Evolutionary conservation across 2,797 vertebrate species (phyloP).

Genomic region (Thunnus albacares): DNA sequence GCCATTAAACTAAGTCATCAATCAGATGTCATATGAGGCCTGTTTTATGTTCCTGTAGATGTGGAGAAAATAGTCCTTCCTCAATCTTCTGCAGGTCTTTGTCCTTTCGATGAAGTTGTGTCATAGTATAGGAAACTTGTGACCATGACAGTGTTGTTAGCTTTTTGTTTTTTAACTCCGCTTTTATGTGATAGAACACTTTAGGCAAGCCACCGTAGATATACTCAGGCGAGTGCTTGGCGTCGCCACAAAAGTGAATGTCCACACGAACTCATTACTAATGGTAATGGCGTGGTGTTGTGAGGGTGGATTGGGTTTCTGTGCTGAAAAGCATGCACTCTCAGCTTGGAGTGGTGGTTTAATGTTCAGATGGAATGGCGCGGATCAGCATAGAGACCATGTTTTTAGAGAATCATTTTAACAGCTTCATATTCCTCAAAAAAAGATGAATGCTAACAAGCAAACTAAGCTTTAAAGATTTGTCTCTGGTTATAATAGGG

Average conservation of each 20-base stretch:
- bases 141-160: too few relatives aligned
- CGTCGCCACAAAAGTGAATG: constrained; percentile 28
- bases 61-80: neutral
- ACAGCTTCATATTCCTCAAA: constrained; percentile 3
- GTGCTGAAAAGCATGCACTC: constrained; percentile 31
- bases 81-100: neutral
- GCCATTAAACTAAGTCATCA: constrained; percentile 5
- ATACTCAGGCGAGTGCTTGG: constrained; percentile 25
- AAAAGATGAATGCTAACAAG: constrained; percentile 13
- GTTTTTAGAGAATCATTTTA: constrained; percentile 41
- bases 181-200: neutral
- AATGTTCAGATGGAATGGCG: constrained; percentile 13
- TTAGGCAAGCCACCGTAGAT: neutral
- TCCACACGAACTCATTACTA: constrained; percentile 50
- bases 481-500: neutral
- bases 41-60: neutral
- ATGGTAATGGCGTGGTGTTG: constrained; percentile 44
- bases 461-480: neutral
- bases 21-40: neutral
- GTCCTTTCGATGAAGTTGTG: neutral
- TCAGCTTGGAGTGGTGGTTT: constrained; percentile 1
- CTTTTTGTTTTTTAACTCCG: neutral
- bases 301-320: constrained; percentile 51
- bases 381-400: neutral
- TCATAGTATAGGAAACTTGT: neutral